A percentile compares a stretch with the other conserved stretches of the same genome.
phyloP scores from a whole-genome alignment of 2,888 invertebrate genomes.

The Melanotus villosus region DNA sequence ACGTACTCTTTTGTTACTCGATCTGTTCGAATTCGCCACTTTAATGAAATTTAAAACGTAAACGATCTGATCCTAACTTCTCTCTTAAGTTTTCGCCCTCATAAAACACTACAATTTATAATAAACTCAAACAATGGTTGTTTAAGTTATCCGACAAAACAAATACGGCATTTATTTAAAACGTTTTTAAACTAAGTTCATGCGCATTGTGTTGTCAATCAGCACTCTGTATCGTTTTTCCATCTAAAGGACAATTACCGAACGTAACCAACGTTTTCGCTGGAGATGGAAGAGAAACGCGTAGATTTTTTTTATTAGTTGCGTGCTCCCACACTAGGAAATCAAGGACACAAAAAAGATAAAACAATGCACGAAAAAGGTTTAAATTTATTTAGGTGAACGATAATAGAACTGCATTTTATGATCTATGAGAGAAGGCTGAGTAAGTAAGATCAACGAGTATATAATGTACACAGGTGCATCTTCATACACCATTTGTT shows the following conservation, averaged over 20 bases:
- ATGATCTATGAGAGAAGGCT: too few relatives aligned
- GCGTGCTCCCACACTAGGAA: slow-evolving; percentile 26
- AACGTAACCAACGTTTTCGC: slow-evolving; percentile 28
- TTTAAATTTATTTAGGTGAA: too few relatives aligned
- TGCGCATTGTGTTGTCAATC: slow-evolving; percentile 46
- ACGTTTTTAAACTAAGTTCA: slow-evolving; percentile 39
- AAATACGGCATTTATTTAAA: slow-evolving; percentile 45
- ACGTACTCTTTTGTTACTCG: too few relatives aligned
- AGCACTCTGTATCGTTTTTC: slow-evolving; percentile 39
- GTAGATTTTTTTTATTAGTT: slow-evolving; percentile 1
- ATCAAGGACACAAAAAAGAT: background rate
- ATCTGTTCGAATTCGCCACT: background rate
- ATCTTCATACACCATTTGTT: too few relatives aligned
- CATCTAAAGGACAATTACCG: slow-evolving; percentile 44
- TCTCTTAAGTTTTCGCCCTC: slow-evolving; percentile 28
- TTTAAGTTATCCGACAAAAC: slow-evolving; percentile 40
- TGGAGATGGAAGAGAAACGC: slow-evolving; percentile 9
- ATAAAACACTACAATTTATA: slow-evolving; percentile 41
- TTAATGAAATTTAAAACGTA: slow-evolving; percentile 9
- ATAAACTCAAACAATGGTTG: slow-evolving; percentile 40
- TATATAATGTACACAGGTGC: too few relatives aligned
- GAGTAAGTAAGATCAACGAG: too few relatives aligned
- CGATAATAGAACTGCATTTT: too few relatives aligned
- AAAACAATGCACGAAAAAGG: too few relatives aligned
- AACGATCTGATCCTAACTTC: slow-evolving; percentile 7